phyloP scores from a whole-genome alignment of 1,140 invertebrate genomes.

The Xylocopa sonorina region DNA sequence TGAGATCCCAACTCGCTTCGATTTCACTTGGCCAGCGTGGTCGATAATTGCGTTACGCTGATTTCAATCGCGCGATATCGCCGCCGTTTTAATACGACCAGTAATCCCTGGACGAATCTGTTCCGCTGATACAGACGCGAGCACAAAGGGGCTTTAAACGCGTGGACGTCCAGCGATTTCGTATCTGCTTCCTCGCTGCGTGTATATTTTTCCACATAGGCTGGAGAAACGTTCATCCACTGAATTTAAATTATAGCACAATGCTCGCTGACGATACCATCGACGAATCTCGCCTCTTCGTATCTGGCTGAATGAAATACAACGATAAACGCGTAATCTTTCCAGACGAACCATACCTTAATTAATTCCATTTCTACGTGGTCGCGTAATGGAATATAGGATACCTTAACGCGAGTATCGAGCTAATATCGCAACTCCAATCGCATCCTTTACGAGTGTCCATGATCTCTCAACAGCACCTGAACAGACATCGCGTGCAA shows the following conservation, averaged over 20 bases:
- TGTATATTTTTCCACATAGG: slow-evolving; percentile 1
- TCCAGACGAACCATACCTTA: no score
- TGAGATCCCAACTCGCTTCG: slow-evolving; percentile 2
- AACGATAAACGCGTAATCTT: no score
- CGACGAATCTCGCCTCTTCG: no score
- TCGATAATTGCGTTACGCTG: background rate
- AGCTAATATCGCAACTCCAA: no score
- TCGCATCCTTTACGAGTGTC: no score
- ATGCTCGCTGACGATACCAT: background rate
- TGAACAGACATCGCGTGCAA: no score
- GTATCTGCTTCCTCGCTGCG: background rate
- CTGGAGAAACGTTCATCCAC: slow-evolving; percentile 9
- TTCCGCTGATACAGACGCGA: background rate
- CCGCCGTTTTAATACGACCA: slow-evolving; percentile 2
- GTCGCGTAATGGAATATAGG: no score
- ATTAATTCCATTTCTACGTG: no score
- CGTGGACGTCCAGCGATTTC: background rate
- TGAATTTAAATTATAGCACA: slow-evolving; percentile 5
- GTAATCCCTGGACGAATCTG: slow-evolving; percentile 11
- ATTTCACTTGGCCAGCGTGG: background rate
- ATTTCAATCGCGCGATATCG: slow-evolving; percentile 6
- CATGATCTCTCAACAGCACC: no score
- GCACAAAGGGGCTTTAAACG: background rate
- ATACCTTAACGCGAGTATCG: no score
- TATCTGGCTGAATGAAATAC: no score